A percentile compares a stretch with the other conserved stretches of the same genome.
phyloP scores from a whole-genome alignment of 2,888 invertebrate species.

The Orchestes rusci region DNA sequence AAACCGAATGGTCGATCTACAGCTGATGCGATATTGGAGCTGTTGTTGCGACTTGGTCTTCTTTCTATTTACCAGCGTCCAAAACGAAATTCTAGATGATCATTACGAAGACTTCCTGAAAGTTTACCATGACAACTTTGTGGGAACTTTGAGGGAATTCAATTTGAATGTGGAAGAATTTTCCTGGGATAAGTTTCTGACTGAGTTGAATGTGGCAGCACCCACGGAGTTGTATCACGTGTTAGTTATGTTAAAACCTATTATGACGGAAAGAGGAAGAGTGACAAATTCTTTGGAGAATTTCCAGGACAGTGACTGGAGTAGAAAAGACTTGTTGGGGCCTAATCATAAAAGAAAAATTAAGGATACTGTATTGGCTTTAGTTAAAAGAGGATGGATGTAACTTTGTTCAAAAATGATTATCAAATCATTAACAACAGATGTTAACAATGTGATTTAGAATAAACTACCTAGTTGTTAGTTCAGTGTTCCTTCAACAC shows the following conservation, averaged over 20 bases:
- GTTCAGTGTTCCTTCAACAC: no score
- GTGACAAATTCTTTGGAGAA: slow-evolving; percentile 44
- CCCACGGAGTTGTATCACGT: slow-evolving; percentile 46
- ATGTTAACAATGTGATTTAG: no score
- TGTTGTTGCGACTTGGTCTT: slow-evolving; percentile 50
- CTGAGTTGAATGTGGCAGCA: slow-evolving; percentile 43
- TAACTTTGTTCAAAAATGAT: no score
- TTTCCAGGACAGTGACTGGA: slow-evolving; percentile 41
- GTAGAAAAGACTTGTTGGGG: slow-evolving; percentile 38
- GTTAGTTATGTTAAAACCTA: slow-evolving; percentile 46
- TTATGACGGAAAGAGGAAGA: slow-evolving; percentile 45
- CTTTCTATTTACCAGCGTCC: slow-evolving; percentile 50
- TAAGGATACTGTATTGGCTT: slow-evolving; percentile 37
- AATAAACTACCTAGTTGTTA: no score
- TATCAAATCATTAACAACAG: no score
- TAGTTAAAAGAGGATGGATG: slow-evolving; percentile 38
- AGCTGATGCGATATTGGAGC: slow-evolving; percentile 49
- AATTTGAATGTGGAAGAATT: slow-evolving; percentile 38
- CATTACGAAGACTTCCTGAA: slow-evolving; percentile 47
- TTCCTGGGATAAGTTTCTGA: slow-evolving; percentile 42
- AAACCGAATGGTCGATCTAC: slow-evolving; percentile 55
- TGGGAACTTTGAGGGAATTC: slow-evolving; percentile 42
- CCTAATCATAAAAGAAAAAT: slow-evolving; percentile 39
- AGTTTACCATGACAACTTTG: slow-evolving; percentile 48
- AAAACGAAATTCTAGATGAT: slow-evolving; percentile 41